Conservation (phyloP, 2,888 invertebrate species). For the Pardosa pseudoannulata region DNA sequence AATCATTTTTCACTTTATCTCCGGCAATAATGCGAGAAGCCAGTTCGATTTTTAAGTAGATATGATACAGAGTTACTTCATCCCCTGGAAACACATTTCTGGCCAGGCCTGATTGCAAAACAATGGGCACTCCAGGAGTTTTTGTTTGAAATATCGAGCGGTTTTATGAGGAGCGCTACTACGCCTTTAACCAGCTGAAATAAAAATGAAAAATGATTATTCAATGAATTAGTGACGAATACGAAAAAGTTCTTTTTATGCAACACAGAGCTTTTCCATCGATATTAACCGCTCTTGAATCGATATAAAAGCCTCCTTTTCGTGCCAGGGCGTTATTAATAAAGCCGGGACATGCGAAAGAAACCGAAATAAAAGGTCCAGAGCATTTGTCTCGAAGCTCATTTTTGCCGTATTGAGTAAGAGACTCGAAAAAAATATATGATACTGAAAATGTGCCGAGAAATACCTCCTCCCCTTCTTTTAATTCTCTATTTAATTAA, state of each 20-base stretch:
- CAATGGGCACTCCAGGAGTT: not conserved
- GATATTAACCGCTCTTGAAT: conserved; percentile 52
- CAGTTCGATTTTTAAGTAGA: no score
- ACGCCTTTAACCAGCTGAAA: conserved; percentile 22
- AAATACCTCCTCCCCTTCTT: conserved; percentile 32
- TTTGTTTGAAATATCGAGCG: not conserved
- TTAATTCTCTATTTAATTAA: conserved; percentile 70
- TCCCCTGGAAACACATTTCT: not conserved
- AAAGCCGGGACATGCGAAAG: conserved; percentile 41
- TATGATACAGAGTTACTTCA: not conserved
- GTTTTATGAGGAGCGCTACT: not conserved
- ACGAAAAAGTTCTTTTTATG: conserved; percentile 18
- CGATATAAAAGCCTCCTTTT: conserved; percentile 42
- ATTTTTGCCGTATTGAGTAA: conserved; percentile 38
- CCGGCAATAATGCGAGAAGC: no score
- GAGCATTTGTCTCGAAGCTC: conserved; percentile 36
- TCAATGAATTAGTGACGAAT: conserved; percentile 65
- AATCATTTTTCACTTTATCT: no score
- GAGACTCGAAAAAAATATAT: conserved; percentile 20
- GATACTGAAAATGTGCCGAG: conserved; percentile 21
- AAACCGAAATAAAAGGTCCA: conserved; percentile 37
- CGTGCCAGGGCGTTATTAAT: conserved; percentile 66
- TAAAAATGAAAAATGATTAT: conserved; percentile 70
- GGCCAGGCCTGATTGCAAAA: not conserved
- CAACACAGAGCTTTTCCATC: conserved; percentile 23